A percentile compares a stretch with the other conserved stretches of the same genome.
phyloP scores from a whole-genome alignment of 2,113 vertebrate genomes.

The Propithecus coquereli region DNA sequence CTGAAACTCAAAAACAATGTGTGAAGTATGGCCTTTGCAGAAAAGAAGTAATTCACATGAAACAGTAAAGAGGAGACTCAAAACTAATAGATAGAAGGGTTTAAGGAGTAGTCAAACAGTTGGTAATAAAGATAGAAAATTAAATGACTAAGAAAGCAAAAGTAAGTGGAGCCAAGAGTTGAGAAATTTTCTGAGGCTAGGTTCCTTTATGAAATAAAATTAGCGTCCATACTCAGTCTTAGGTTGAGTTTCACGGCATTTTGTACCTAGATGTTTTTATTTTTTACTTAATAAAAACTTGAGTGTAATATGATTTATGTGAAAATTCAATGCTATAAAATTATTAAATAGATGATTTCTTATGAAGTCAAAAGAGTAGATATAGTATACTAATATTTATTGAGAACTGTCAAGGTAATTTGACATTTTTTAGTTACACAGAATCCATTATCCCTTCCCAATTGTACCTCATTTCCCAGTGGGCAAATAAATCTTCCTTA shows the following conservation, averaged over 20 bases:
- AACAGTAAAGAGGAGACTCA: background rate
- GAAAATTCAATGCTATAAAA: background rate
- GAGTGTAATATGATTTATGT: background rate
- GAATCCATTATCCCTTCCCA: background rate
- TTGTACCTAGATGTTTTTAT: background rate
- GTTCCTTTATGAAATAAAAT: background rate
- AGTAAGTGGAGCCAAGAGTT: background rate
- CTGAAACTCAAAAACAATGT: background rate
- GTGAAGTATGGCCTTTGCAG: background rate
- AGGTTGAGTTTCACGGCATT: background rate
- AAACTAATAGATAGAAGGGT: background rate
- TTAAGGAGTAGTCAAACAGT: background rate
- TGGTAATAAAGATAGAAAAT: background rate
- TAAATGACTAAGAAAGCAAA: background rate
- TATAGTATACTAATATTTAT: background rate
- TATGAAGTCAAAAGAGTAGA: background rate
- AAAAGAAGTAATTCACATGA: background rate
- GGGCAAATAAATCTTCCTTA: background rate
- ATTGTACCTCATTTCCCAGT: background rate
- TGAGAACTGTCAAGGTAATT: background rate
- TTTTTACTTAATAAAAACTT: background rate
- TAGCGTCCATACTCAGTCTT: background rate
- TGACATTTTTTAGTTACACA: background rate
- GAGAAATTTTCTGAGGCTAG: background rate
- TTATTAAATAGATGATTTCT: conserved; percentile 22